These are phyloP conservation scores for Ruditapes philippinarum DNA, from an alignment of 1,140 invertebrate species.

Conservation along the genomic window DNA sequence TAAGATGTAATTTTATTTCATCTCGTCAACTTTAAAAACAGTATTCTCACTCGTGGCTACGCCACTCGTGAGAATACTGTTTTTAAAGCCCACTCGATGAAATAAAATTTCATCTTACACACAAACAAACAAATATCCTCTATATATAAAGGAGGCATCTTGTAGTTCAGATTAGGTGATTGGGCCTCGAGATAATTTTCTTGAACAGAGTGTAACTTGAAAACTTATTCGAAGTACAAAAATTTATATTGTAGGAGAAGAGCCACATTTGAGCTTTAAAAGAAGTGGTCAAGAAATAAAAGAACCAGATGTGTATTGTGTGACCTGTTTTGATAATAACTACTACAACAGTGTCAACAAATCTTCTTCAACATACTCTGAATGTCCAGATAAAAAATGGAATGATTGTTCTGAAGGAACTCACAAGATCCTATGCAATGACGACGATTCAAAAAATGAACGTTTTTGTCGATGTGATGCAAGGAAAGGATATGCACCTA, in stretches of 20 bases:
- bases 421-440: background rate
- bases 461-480: slow-evolving; percentile 27
- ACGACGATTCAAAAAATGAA: background rate
- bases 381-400: background rate
- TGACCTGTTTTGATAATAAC: background rate
- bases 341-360: background rate
- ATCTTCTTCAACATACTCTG: background rate
- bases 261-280: background rate
- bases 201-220: too few species aligned
- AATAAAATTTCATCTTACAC: too few species aligned
- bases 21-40: too few species aligned
- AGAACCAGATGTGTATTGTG: background rate
- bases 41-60: too few species aligned
- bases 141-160: too few species aligned
- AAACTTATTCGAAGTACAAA: too few species aligned
- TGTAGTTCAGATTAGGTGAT: too few species aligned
- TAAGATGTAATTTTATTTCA: too few species aligned
- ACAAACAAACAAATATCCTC: too few species aligned
- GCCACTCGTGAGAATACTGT: too few species aligned
- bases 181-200: too few species aligned
- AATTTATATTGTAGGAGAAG: background rate
- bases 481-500: background rate
- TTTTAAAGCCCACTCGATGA: too few species aligned
- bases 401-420: background rate
- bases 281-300: background rate